Evolutionary conservation across 2,113 vertebrate genomes (phyloP).

Genomic region (Urocitellus parryii): DNA sequence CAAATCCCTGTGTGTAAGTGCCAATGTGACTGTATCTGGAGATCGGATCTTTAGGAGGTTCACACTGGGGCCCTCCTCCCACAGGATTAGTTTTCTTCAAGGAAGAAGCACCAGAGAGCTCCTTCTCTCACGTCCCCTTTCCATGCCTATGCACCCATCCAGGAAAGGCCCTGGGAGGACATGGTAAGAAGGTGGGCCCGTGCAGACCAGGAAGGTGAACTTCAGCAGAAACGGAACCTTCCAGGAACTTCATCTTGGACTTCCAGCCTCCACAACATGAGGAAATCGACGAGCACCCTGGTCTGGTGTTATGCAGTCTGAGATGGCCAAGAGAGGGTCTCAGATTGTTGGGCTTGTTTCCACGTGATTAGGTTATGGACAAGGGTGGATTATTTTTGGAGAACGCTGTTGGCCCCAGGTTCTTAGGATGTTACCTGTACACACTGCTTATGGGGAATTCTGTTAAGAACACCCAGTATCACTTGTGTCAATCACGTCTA

Average conservation of each 20-base stretch:
- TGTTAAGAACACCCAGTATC: not conserved
- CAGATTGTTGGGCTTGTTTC: not conserved
- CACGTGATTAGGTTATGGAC: not conserved
- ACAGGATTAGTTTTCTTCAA: not conserved
- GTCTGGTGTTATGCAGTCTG: not conserved
- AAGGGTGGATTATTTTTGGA: not conserved
- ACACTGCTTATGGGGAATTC: not conserved
- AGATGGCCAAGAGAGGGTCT: not conserved
- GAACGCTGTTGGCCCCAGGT: not conserved
- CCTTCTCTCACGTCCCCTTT: not conserved
- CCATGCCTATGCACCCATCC: accelerated
- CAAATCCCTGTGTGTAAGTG: not conserved
- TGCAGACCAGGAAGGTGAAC: not conserved
- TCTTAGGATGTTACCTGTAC: not conserved
- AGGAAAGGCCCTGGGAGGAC: not conserved
- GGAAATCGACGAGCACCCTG: not conserved
- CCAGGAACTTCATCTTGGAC: not conserved
- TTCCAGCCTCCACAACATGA: not conserved
- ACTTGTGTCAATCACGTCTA: not conserved
- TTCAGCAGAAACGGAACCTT: not conserved
- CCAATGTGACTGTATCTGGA: not conserved
- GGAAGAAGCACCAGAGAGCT: not conserved
- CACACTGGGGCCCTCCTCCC: not conserved
- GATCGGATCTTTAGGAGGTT: not conserved
- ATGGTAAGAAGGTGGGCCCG: not conserved